A percentile compares a stretch with the other conserved stretches of the same genome.
Conservation (phyloP, 1,140 invertebrate species). For the Drosophila burlai region DNA sequence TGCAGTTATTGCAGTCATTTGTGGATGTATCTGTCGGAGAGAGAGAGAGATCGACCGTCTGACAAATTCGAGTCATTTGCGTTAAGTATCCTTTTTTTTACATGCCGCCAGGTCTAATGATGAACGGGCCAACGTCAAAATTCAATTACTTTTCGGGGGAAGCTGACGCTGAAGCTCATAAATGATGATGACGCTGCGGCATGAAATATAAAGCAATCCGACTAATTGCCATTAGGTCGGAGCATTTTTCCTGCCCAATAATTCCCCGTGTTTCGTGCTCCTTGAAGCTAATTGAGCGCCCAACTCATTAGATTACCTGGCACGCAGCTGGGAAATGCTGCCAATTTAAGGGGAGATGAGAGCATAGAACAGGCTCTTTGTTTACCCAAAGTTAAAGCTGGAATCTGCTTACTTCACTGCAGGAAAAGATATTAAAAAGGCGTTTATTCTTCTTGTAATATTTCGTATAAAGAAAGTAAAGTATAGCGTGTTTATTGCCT, state of each 20-base stretch:
- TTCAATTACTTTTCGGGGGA: constrained; percentile 63
- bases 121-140: constrained; percentile 65
- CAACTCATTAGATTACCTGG: constrained; percentile 70
- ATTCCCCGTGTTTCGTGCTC: constrained; percentile 11
- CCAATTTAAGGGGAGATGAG: constrained; percentile 1
- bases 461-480: too few species aligned
- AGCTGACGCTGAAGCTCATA: constrained; percentile 57
- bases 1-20: constrained; percentile 74
- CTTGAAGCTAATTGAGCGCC: constrained; percentile 61
- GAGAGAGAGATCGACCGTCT: constrained; percentile 12
- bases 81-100: constrained; percentile 65
- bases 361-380: neutral
- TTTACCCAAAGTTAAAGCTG: constrained; percentile 24
- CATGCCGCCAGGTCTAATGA: constrained; percentile 62
- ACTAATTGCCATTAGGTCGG: constrained; percentile 73
- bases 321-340: constrained; percentile 12
- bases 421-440: neutral
- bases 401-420: neutral
- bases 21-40: constrained; percentile 47
- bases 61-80: constrained; percentile 69
- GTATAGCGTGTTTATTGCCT: accelerated
- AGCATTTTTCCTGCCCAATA: constrained; percentile 46
- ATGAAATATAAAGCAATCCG: constrained; percentile 81
- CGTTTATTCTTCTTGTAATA: neutral
- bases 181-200: constrained; percentile 68